Evolutionary conservation across 2,797 vertebrate genomes (phyloP).

Genomic region (Parauchenoglanis ngamensis): DNA sequence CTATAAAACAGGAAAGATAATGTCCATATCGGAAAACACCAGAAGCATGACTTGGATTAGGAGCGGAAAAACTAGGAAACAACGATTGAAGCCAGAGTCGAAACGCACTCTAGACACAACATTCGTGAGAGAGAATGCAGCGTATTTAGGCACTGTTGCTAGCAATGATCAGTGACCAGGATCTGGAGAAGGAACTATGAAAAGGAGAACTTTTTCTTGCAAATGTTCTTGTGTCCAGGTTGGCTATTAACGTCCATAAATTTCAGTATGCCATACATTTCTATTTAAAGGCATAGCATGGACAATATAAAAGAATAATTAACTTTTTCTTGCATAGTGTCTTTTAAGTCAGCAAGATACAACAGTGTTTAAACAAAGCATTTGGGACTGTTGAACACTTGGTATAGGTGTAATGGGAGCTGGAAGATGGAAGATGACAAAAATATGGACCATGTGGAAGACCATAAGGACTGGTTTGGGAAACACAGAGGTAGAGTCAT

Average conservation of each 20-base stretch:
- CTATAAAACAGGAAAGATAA: background rate
- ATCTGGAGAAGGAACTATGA: background rate
- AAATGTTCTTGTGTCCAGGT: background rate
- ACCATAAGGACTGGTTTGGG: background rate
- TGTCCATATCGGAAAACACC: background rate
- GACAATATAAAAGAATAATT: conserved; percentile 24
- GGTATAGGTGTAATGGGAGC: background rate
- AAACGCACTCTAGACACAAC: background rate
- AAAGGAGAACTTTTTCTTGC: background rate
- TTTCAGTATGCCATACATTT: background rate
- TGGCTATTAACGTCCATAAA: background rate
- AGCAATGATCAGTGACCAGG: background rate
- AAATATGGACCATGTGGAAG: background rate
- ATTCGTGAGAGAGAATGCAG: background rate
- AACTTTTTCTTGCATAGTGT: conserved; percentile 4
- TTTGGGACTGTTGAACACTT: background rate
- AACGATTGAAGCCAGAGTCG: background rate
- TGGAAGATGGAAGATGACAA: background rate
- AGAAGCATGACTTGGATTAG: background rate
- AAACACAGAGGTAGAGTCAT: background rate
- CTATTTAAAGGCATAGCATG: conserved; percentile 9
- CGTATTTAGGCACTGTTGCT: background rate
- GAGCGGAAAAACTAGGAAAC: background rate
- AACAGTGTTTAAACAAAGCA: background rate
- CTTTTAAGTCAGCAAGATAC: conserved; percentile 35